phyloP scores from a whole-genome alignment of 2,113 vertebrate genomes.

The Lepidothrix coronata region DNA sequence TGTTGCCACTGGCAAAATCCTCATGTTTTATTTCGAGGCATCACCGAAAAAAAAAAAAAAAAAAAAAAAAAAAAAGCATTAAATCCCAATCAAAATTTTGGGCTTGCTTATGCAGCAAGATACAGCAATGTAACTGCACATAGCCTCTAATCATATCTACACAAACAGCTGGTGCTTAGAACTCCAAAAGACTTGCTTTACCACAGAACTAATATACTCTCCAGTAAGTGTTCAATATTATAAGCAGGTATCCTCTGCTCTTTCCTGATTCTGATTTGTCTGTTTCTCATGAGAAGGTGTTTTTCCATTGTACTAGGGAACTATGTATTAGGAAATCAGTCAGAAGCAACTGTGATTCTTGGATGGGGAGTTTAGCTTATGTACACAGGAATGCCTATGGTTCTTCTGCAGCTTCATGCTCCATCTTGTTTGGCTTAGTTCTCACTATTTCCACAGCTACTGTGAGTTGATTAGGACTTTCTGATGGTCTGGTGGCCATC shows the following conservation, averaged over 20 bases:
- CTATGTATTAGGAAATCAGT: neutral
- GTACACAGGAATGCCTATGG: neutral
- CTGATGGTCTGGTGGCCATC: neutral
- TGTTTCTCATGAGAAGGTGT: neutral
- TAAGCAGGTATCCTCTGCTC: neutral
- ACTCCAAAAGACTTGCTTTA: neutral
- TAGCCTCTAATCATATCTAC: neutral
- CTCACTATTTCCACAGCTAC: neutral
- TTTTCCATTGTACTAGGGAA: neutral
- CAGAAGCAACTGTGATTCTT: neutral
- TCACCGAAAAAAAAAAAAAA: neutral
- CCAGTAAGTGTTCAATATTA: neutral
- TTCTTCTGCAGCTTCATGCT: neutral
- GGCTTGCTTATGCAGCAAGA: slow-evolving; percentile 16
- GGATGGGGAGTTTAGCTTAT: neutral
- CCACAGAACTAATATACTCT: neutral
- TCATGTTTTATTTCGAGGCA: too few species aligned
- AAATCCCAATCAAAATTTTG: slow-evolving; percentile 4
- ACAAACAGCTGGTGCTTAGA: neutral
- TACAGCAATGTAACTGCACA: neutral
- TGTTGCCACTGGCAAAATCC: neutral
- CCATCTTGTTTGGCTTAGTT: neutral
- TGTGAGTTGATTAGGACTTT: neutral
- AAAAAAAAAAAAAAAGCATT: neutral
- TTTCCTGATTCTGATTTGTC: neutral